Conservation (phyloP, 2,113 vertebrate genomes). For the Syrrhaptes paradoxus region DNA sequence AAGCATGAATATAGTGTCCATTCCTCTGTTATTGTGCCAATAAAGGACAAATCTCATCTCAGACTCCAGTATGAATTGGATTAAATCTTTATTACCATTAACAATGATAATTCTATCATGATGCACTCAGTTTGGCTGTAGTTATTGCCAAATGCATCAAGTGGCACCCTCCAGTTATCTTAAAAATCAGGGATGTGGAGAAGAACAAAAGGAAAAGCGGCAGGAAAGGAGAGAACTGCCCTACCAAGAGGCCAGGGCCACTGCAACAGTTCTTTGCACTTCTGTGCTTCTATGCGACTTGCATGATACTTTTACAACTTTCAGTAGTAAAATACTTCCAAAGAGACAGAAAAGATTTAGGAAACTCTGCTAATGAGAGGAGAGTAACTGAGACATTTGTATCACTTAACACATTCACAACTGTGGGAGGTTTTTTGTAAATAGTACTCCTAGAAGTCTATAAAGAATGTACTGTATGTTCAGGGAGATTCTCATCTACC, state of each 20-base stretch:
- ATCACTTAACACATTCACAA: neutral
- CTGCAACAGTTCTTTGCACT: neutral
- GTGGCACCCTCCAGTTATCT: neutral
- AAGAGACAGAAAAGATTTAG: neutral
- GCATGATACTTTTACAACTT: neutral
- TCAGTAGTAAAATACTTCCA: neutral
- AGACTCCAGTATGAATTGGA: neutral
- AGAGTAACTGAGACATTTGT: neutral
- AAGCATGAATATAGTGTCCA: neutral
- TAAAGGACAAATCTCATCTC: neutral
- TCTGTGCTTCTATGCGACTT: neutral
- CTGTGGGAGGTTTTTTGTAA: neutral
- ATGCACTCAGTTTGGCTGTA: neutral
- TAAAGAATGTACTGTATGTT: neutral
- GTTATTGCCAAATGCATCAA: neutral
- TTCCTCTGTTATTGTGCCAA: neutral
- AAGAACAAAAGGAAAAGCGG: neutral
- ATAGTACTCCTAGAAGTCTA: neutral
- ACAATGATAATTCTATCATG: neutral
- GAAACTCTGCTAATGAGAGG: neutral
- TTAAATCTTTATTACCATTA: neutral
- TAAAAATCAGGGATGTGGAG: neutral
- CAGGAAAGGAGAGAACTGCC: neutral
- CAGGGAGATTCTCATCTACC: neutral
- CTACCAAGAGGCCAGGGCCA: neutral